Conservation (phyloP, 2,113 vertebrate species). For the Propithecus coquereli region DNA sequence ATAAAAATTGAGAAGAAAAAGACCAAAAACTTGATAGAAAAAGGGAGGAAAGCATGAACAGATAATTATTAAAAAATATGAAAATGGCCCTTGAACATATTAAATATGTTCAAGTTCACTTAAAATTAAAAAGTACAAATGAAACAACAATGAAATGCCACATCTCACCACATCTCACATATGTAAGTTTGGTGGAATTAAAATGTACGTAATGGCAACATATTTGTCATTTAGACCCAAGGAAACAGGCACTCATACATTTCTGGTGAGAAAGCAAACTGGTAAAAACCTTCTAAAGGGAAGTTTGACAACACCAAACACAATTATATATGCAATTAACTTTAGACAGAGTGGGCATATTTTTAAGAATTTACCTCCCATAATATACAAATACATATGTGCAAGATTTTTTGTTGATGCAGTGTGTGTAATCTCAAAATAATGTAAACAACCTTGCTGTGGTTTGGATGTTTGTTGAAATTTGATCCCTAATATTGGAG, state of each 20-base stretch:
- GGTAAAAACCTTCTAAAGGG: not conserved
- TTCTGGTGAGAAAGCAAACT: not conserved
- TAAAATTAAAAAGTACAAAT: conserved; percentile 10
- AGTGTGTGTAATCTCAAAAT: conserved; percentile 13
- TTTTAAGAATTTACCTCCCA: not conserved
- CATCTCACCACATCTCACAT: not conserved
- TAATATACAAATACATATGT: not conserved
- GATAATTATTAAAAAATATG: not conserved
- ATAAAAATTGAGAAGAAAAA: not conserved
- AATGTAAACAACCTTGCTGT: not conserved
- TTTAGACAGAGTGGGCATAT: not conserved
- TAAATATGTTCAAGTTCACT: not conserved
- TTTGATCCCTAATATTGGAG: too few species aligned
- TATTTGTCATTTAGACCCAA: not conserved
- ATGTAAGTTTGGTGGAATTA: not conserved
- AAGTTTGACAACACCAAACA: not conserved
- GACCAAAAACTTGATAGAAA: not conserved
- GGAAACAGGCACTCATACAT: not conserved
- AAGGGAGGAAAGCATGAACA: not conserved
- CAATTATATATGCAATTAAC: not conserved
- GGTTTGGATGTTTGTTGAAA: too few species aligned
- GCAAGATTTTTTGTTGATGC: not conserved
- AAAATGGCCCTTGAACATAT: not conserved
- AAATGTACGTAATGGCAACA: not conserved
- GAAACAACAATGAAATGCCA: not conserved